phyloP scores from a whole-genome alignment of 2,888 invertebrate genomes.

The Acronicta leporina region DNA sequence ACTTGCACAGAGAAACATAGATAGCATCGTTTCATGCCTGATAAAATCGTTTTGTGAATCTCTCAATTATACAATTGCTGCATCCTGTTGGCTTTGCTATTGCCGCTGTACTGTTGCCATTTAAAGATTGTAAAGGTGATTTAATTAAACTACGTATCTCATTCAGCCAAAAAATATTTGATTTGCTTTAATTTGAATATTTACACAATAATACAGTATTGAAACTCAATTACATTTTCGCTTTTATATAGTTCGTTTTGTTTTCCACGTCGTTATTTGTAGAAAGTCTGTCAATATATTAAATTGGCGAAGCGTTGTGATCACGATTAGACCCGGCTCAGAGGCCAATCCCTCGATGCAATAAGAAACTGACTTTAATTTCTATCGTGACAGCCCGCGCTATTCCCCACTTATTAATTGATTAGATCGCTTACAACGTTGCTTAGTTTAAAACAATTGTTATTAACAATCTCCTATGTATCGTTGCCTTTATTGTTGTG shows the following conservation, averaged over 20 bases:
- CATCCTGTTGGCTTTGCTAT: constrained; percentile 4
- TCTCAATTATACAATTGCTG: constrained; percentile 40
- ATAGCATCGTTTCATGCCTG: constrained; percentile 50
- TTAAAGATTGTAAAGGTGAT: neutral
- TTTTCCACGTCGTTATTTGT: constrained; percentile 61
- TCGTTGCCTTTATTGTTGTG: constrained; percentile 31
- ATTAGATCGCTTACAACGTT: constrained; percentile 66
- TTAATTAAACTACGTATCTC: neutral
- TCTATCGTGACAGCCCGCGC: constrained; percentile 69
- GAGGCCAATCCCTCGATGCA: constrained; percentile 61
- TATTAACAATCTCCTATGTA: constrained; percentile 39
- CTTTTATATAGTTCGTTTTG: constrained; percentile 53
- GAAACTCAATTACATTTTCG: constrained; percentile 15
- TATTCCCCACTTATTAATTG: constrained; percentile 73
- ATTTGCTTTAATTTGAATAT: neutral
- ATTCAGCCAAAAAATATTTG: neutral
- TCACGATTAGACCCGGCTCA: constrained; percentile 71
- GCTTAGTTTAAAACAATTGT: constrained; percentile 46
- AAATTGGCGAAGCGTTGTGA: constrained; percentile 70
- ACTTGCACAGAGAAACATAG: constrained; percentile 43
- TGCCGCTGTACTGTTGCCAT: too few relatives aligned
- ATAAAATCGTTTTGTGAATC: constrained; percentile 40
- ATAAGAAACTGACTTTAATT: constrained; percentile 75
- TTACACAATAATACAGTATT: neutral
- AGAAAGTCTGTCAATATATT: constrained; percentile 72